Evolutionary conservation across 2,888 invertebrate genomes (phyloP).

Genomic region (Pycnomerus fuliginosus): DNA sequence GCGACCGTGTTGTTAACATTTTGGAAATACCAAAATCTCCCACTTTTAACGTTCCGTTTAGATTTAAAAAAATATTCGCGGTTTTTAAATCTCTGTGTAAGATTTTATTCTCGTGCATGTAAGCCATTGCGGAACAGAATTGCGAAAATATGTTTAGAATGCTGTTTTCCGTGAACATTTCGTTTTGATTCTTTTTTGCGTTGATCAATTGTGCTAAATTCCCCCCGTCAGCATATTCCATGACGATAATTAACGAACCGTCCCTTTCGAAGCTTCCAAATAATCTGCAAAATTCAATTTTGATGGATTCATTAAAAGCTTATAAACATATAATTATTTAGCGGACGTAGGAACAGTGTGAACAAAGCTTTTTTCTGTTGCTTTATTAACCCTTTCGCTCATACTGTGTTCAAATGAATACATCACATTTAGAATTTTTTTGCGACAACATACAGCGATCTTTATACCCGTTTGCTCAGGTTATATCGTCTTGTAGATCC

Average conservation of each 20-base stretch:
- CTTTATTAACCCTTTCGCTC: no score
- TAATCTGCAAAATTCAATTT: slow-evolving; percentile 56
- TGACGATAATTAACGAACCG: slow-evolving; percentile 70
- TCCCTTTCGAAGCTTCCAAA: slow-evolving; percentile 73
- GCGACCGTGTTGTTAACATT: slow-evolving; percentile 66
- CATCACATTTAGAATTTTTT: no score
- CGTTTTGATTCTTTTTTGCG: slow-evolving; percentile 48
- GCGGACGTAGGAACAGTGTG: no score
- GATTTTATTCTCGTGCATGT: slow-evolving; percentile 70
- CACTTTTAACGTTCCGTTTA: slow-evolving; percentile 65
- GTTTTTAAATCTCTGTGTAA: slow-evolving; percentile 70
- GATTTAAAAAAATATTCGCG: slow-evolving; percentile 71
- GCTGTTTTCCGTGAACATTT: slow-evolving; percentile 61
- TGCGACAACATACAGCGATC: no score
- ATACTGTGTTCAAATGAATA: no score
- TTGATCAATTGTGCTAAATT: slow-evolving; percentile 66
- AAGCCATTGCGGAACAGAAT: slow-evolving; percentile 67
- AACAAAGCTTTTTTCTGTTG: no score
- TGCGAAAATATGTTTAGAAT: slow-evolving; percentile 66
- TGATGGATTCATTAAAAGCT: neutral
- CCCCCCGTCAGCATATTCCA: slow-evolving; percentile 78
- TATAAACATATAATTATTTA: slow-evolving; percentile 1
- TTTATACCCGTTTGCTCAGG: no score
- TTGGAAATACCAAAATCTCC: slow-evolving; percentile 79
- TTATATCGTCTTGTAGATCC: no score